Percentiles rank a stretch among this genome's conserved stretches.
Evolutionary conservation across 2,797 vertebrate species (phyloP).

Genomic region (Hippopotamyrus pictus): DNA sequence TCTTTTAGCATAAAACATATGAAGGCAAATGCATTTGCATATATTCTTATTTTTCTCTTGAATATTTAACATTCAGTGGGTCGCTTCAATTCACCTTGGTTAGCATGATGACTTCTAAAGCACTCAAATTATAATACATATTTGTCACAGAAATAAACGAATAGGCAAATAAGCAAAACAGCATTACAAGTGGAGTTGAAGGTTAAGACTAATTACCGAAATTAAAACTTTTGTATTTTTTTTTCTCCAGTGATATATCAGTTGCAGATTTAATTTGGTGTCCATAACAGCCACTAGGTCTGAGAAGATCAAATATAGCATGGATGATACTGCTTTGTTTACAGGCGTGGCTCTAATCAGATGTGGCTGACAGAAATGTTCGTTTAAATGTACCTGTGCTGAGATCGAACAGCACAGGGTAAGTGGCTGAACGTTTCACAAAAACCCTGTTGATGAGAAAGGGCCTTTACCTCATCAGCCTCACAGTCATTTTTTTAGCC

Average conservation of each 20-base stretch:
- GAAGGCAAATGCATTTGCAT: neutral
- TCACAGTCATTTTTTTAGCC: neutral
- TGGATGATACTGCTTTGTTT: neutral
- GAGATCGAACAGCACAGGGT: slow-evolving; percentile 30
- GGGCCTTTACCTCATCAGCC: neutral
- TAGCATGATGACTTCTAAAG: neutral
- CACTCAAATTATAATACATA: neutral
- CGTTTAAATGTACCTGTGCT: slow-evolving; percentile 34
- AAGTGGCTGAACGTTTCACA: slow-evolving; percentile 25
- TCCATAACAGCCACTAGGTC: neutral
- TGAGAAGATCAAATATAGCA: neutral
- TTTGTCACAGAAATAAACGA: neutral
- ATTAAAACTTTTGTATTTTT: neutral
- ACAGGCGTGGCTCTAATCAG: neutral
- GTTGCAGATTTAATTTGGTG: neutral
- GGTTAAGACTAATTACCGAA: neutral
- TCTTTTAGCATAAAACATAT: slow-evolving; percentile 1
- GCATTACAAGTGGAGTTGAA: slow-evolving; percentile 2
- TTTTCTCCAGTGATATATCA: neutral
- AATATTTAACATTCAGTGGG: neutral
- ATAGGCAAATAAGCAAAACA: neutral
- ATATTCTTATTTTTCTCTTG: slow-evolving; percentile 1
- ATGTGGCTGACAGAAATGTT: slow-evolving; percentile 7
- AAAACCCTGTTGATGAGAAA: neutral
- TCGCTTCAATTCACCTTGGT: neutral